Evolutionary conservation across 2,113 vertebrate species (phyloP).

Genomic region (Laticauda colubrina): DNA sequence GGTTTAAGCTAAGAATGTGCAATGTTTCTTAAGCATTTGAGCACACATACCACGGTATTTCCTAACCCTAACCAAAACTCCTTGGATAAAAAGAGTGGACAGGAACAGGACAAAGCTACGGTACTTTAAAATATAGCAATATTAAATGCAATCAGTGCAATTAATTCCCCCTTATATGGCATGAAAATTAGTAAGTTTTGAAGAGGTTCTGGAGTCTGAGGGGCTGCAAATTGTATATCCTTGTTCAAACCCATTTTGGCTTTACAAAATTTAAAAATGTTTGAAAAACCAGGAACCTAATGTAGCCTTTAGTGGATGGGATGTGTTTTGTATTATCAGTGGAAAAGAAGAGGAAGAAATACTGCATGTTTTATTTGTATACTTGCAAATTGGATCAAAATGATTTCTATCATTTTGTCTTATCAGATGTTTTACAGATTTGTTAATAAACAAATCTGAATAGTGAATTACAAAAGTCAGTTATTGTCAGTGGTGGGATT

Average conservation of each 20-base stretch:
- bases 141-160: background rate
- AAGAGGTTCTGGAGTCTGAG: background rate
- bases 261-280: background rate
- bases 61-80: background rate
- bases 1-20: background rate
- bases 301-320: background rate
- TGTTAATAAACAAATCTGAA: background rate
- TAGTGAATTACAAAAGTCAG: background rate
- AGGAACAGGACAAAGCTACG: background rate
- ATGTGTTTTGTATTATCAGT: background rate
- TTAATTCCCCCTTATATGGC: background rate
- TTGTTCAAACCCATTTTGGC: background rate
- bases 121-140: background rate
- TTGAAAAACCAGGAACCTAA: background rate
- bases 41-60: background rate
- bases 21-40: background rate
- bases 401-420: background rate
- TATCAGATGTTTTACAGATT: background rate
- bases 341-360: background rate
- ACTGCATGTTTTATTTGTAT: background rate
- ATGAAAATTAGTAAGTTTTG: background rate
- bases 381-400: background rate
- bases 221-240: background rate
- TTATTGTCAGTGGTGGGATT: background rate
- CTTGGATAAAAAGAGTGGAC: background rate